Percentiles rank a stretch among this genome's conserved stretches.
phyloP scores from a whole-genome alignment of 2,113 vertebrate genomes.

The zebrafish (Danio rerio) region GRCz12tu NC_133182.1:25462001-25462500 shows the following conservation, averaged over 20 bases:
- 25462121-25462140: conserved; percentile 52
- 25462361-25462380: background rate
- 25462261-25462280: conserved; percentile 38
- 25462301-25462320: conserved; percentile 35
- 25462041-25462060: background rate
- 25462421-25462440: background rate
- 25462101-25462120: conserved; percentile 35
- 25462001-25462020: conserved; percentile 45
- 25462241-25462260: conserved; percentile 44
- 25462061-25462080: conserved; percentile 50
- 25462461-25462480: too few species aligned
- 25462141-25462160: conserved; percentile 47
- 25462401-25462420: too few species aligned
- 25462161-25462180: conserved; percentile 9
- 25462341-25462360: conserved; percentile 5
- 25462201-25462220: background rate
- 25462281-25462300: conserved; percentile 7
- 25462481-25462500: too few species aligned
- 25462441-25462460: background rate
- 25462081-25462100: conserved; percentile 54
- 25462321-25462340: conserved; percentile 53
- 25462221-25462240: background rate
- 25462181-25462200: background rate
- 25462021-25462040: background rate
- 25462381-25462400: too few species aligned